Conservation (phyloP, 2,113 vertebrate species). For the Chrysemys picta region DNA sequence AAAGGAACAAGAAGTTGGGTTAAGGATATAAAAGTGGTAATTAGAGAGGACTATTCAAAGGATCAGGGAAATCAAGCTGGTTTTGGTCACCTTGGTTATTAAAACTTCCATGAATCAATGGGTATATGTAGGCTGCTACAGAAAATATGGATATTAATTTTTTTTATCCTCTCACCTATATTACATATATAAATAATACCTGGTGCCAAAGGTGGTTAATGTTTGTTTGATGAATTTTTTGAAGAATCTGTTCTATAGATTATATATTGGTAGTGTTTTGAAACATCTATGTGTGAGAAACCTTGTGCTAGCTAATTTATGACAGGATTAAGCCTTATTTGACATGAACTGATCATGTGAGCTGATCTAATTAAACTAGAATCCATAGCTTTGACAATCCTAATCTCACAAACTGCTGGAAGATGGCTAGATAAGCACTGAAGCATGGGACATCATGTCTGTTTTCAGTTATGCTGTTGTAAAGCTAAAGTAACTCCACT, state of each 20-base stretch:
- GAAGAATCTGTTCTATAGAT: not conserved
- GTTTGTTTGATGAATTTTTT: not conserved
- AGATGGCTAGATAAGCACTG: not conserved
- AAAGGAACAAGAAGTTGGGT: not conserved
- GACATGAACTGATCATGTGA: not conserved
- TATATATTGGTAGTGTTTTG: not conserved
- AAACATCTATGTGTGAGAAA: not conserved
- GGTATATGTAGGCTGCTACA: not conserved
- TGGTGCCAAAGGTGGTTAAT: not conserved
- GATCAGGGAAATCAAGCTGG: not conserved
- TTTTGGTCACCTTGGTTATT: conserved; percentile 13
- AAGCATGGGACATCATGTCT: not conserved
- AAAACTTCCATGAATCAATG: conserved; percentile 38
- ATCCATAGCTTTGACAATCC: not conserved
- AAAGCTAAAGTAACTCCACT: not conserved
- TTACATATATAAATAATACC: not conserved
- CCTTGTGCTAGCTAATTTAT: not conserved
- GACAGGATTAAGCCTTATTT: not conserved
- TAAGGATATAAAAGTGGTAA: not conserved
- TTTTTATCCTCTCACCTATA: not conserved
- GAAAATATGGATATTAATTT: not conserved
- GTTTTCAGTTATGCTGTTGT: not conserved
- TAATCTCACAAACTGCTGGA: not conserved
- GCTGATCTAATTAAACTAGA: not conserved
- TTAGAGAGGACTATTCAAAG: not conserved